These are phyloP conservation scores for Asarcornis scutulata DNA, from an alignment of 2,113 vertebrate species.

Conservation along the genomic window DNA sequence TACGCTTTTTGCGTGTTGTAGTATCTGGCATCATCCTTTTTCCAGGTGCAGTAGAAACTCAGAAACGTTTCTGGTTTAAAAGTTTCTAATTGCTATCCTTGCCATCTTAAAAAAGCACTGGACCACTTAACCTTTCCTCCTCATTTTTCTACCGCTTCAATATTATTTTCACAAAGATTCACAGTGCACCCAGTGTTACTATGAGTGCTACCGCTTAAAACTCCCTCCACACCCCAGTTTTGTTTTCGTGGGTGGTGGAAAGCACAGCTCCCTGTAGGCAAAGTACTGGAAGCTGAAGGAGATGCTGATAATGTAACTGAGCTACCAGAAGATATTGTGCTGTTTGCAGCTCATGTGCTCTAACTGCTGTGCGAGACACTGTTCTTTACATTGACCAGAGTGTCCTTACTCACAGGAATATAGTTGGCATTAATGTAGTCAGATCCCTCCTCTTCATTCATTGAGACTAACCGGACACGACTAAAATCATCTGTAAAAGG, in stretches of 20 bases:
- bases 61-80: not conserved
- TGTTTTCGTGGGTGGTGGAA: not conserved
- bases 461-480: constrained; percentile 89
- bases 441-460: constrained; percentile 91
- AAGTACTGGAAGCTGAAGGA: not conserved
- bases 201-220: not conserved
- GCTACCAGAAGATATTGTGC: not conserved
- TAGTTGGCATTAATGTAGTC: constrained; percentile 99
- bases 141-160: not conserved
- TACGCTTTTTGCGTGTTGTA: not conserved
- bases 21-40: not conserved
- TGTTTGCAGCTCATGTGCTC: not conserved
- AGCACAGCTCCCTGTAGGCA: not conserved
- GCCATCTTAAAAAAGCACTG: not conserved
- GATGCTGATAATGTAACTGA: not conserved
- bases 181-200: not conserved
- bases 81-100: not conserved
- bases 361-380: not conserved
- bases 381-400: not conserved
- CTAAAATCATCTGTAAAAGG: constrained; percentile 91
- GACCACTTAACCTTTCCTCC: not conserved
- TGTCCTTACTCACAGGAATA: constrained; percentile 87
- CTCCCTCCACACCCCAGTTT: rapidly evolving
- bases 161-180: not conserved
- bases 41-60: not conserved